phyloP scores from a whole-genome alignment of 2,797 vertebrate genomes.

The Galago senegalensis region DNA sequence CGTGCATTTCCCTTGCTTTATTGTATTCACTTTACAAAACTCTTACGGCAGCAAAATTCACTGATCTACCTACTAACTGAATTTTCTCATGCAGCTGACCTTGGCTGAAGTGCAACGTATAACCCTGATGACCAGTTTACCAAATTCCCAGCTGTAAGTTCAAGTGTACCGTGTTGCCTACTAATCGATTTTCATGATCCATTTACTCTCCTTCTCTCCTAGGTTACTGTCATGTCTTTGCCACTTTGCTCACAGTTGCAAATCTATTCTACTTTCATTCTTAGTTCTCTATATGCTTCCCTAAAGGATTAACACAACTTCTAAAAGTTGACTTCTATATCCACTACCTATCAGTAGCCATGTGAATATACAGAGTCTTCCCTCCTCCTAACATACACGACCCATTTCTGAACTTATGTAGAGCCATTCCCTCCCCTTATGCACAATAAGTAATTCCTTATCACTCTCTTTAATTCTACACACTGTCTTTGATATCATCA shows the following conservation, averaged over 20 bases:
- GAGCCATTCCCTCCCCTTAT: neutral
- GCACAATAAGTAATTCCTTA: rapidly evolving
- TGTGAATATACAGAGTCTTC: neutral
- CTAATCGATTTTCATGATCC: neutral
- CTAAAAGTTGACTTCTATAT: neutral
- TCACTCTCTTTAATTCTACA: neutral
- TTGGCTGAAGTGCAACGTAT: neutral
- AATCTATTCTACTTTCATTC: neutral
- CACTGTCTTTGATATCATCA: neutral
- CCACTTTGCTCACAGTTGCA: neutral
- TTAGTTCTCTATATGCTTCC: neutral
- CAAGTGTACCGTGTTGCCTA: neutral
- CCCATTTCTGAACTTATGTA: neutral
- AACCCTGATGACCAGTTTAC: neutral
- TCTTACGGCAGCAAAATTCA: neutral
- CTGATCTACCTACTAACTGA: too few species aligned
- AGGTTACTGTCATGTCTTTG: neutral
- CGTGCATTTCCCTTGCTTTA: neutral
- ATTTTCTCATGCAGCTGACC: neutral
- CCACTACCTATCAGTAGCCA: neutral
- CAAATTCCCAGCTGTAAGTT: neutral
- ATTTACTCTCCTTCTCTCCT: neutral
- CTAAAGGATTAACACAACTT: neutral
- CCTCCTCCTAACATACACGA: neutral
- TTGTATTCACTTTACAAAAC: neutral